Conservation (phyloP, 2,797 vertebrate species). For the Mormyrus proboscirostris region DNA sequence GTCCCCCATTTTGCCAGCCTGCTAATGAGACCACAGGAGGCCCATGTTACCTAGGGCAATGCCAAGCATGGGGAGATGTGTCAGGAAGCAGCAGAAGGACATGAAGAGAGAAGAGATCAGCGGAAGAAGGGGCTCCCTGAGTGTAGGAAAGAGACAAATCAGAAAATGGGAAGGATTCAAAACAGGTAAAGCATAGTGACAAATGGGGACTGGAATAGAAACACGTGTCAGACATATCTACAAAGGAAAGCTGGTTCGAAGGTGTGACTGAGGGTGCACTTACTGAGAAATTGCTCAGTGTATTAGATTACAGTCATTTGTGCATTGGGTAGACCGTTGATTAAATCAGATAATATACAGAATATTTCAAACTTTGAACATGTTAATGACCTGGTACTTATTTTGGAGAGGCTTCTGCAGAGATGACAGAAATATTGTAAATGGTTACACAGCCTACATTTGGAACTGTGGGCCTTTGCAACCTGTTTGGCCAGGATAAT, state of each 20-base stretch:
- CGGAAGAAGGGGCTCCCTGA: background rate
- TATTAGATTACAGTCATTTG: background rate
- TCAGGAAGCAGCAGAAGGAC: background rate
- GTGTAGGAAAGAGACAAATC: background rate
- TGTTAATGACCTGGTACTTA: background rate
- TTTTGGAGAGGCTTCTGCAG: background rate
- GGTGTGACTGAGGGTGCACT: background rate
- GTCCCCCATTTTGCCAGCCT: constrained; percentile 32
- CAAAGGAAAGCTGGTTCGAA: background rate
- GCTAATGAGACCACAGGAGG: constrained; percentile 46
- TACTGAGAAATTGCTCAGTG: background rate
- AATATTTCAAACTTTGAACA: background rate
- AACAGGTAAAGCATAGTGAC: background rate
- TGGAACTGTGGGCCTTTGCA: background rate
- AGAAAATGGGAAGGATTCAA: background rate
- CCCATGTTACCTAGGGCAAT: constrained; percentile 25
- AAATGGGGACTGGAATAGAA: background rate
- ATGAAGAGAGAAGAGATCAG: background rate
- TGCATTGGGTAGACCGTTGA: background rate
- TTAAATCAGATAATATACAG: background rate
- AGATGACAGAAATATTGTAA: background rate
- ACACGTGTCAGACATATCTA: background rate
- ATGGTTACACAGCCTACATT: background rate
- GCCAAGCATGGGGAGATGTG: constrained; percentile 10
- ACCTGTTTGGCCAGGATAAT: background rate